Conservation (phyloP, 2,888 invertebrate genomes). For the Limnephilus rhombicus region DNA sequence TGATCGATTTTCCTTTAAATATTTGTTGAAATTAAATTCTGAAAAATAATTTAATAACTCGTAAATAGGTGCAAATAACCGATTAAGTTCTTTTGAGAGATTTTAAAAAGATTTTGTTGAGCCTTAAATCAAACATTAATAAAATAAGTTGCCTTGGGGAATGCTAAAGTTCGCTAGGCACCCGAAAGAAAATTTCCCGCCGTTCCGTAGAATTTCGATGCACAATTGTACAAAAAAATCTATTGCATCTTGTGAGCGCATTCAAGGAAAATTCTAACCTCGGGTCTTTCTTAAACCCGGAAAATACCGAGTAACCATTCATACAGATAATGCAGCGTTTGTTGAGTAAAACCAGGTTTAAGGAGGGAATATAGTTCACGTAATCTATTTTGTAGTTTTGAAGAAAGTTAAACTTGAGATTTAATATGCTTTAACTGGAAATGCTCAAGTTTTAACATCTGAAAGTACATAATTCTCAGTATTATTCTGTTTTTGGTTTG, state of each 20-base stretch:
- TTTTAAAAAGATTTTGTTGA: too few relatives aligned
- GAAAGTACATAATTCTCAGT: neutral
- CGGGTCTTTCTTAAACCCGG: constrained; percentile 9
- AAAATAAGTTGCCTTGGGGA: neutral
- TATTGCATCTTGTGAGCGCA: constrained; percentile 37
- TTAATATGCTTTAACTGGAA: constrained; percentile 40
- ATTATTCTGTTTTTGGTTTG: neutral
- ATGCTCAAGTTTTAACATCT: constrained; percentile 19
- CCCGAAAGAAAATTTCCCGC: neutral
- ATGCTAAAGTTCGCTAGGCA: neutral
- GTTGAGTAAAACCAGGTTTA: constrained; percentile 45
- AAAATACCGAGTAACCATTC: constrained; percentile 32
- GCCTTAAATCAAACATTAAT: constrained; percentile 14
- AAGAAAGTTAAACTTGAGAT: constrained; percentile 43
- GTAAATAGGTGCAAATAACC: neutral
- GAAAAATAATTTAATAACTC: neutral
- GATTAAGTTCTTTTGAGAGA: neutral
- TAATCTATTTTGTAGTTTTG: constrained; percentile 49
- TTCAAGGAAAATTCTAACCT: constrained; percentile 29
- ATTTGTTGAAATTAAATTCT: neutral
- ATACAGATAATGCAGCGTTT: neutral
- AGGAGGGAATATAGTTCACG: constrained; percentile 29
- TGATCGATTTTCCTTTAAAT: constrained; percentile 3
- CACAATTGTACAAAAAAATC: constrained; percentile 40
- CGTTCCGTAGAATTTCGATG: constrained; percentile 9